Conservation (phyloP, 2,113 vertebrate species). For the Ciconia maguari region DNA sequence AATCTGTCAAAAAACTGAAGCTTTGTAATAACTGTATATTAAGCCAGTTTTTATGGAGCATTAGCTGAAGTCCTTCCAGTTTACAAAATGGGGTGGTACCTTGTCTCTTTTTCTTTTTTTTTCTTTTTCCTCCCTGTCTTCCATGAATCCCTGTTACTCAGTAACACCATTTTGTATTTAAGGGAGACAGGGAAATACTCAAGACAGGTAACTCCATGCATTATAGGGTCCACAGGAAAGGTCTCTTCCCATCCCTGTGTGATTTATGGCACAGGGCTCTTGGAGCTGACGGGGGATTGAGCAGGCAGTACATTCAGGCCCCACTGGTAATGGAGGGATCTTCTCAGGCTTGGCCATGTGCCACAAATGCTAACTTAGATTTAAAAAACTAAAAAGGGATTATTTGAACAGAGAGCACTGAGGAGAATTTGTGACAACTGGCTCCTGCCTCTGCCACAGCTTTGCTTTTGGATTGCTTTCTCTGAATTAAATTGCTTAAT, state of each 20-base stretch:
- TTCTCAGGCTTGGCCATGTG: neutral
- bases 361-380: neutral
- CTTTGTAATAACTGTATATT: conserved; percentile 83
- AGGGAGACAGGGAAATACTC: neutral
- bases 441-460: neutral
- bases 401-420: neutral
- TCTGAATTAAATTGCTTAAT: neutral
- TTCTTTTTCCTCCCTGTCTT: neutral
- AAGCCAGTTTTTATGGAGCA: conserved; percentile 76
- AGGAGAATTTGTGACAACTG: neutral
- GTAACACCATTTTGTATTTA: neutral
- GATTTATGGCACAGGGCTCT: neutral
- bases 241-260: neutral
- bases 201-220: neutral
- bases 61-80: conserved; percentile 74
- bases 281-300: accelerated
- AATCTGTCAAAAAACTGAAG: conserved; percentile 82
- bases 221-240: neutral
- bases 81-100: conserved; percentile 59
- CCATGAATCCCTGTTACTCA: neutral
- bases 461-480: neutral
- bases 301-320: neutral
- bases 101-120: neutral
- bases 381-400: neutral
- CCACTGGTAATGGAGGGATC: neutral